These are phyloP conservation scores for Calidris pugnax DNA, from an alignment of 2,113 vertebrate genomes.

Conservation along the genomic window DNA sequence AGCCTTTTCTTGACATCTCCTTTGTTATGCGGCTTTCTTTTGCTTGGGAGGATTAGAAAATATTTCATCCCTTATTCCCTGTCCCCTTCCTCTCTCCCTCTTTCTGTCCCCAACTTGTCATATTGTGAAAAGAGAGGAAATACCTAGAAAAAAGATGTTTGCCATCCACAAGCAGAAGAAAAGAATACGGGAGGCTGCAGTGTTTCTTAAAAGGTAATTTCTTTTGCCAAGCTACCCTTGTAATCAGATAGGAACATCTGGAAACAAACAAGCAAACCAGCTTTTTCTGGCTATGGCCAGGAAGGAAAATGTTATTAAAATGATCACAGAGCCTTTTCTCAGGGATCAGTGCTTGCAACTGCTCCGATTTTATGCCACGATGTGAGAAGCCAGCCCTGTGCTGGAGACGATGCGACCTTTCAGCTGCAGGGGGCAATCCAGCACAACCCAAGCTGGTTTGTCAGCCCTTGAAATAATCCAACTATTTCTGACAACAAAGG, in stretches of 20 bases:
- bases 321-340: neutral
- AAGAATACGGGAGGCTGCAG: neutral
- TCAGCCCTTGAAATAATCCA: neutral
- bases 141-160: constrained; percentile 39
- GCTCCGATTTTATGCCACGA: rapidly evolving
- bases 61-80: constrained; percentile 45
- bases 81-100: neutral
- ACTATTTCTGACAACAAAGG: constrained; percentile 67
- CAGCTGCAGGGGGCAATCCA: constrained; percentile 76
- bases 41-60: constrained; percentile 54
- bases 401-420: neutral
- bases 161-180: neutral
- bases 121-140: constrained; percentile 30
- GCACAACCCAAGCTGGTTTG: constrained; percentile 42
- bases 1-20: neutral
- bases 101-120: neutral
- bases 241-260: neutral
- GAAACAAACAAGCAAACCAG: constrained; percentile 10
- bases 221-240: neutral
- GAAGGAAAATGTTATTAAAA: constrained; percentile 8
- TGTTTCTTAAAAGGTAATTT: constrained; percentile 43
- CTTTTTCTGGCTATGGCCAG: neutral
- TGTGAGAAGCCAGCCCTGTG: neutral
- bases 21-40: constrained; percentile 51
- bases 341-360: neutral